phyloP scores from a whole-genome alignment of 1,140 invertebrate genomes.

The Daktulosphaira vitifoliae region DNA sequence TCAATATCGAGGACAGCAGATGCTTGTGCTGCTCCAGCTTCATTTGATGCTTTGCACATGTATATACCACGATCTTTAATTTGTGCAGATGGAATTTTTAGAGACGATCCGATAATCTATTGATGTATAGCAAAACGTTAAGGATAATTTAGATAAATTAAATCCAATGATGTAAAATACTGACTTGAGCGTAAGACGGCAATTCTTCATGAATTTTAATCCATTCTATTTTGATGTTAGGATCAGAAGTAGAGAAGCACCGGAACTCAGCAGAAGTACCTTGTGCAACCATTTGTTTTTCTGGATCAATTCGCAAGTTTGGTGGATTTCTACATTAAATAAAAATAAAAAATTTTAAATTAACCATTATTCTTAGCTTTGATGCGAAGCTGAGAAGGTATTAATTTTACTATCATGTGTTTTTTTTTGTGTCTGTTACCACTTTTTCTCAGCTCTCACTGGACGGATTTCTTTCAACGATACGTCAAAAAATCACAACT shows the following conservation, averaged over 20 bases:
- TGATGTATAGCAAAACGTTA: background rate
- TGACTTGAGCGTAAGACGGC: conserved; percentile 52
- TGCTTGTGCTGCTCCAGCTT: conserved; percentile 52
- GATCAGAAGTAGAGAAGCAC: conserved; percentile 54
- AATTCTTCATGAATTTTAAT: conserved; percentile 60
- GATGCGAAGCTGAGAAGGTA: too few species aligned
- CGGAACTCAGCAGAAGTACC: conserved; percentile 66
- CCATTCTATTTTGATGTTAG: conserved; percentile 68
- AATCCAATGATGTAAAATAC: background rate
- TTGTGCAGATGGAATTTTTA: conserved; percentile 61
- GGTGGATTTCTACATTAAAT: conserved; percentile 43
- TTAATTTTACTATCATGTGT: too few species aligned
- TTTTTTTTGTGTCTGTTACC: too few species aligned
- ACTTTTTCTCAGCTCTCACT: too few species aligned
- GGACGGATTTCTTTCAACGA: too few species aligned
- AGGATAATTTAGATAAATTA: too few species aligned
- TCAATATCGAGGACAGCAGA: conserved; percentile 75
- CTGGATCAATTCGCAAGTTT: conserved; percentile 53
- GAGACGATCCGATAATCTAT: conserved; percentile 55
- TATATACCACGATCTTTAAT: conserved; percentile 72
- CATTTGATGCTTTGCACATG: conserved; percentile 58
- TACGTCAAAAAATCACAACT: too few species aligned
- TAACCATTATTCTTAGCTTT: too few species aligned
- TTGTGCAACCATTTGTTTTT: conserved; percentile 63
- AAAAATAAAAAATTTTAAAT: conserved; percentile 1